Base-by-base conservation (phyloP, 23 tunicate genomes). In the Ciona savignyi region DNA sequence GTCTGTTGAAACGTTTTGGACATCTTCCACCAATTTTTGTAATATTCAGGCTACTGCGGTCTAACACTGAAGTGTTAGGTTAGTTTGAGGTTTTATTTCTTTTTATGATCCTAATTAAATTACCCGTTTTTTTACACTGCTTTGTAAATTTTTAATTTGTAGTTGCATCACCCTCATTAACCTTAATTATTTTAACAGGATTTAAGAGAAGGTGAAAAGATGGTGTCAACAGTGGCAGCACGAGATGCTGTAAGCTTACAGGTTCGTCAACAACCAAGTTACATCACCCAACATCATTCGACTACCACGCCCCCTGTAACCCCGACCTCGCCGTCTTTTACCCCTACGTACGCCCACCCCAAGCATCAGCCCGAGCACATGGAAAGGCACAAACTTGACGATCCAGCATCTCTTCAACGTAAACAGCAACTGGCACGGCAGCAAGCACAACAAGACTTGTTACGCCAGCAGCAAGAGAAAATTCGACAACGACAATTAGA, bases 271-370 rank as follows among this genome's bases (percentile, higher is more conserved):
- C 28, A 63, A 23, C 67, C 15, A 20, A 23, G 67, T 4, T 63
- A 63, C 67, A 60, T 33, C 60, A 65, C 35, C 35, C 60, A 29
- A 31, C 83, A 56, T 32, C 33, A 4, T 30, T 33, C 25, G 61
- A 34, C 29, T 22, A 27, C 49, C 34, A 30, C 2, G 74, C 35
- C 1, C 72, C 76, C 15, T 9, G 11, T 19, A 77, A 70, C 60
- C 60, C 77, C 67, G 21, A 19, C 31, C 34, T 66, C 33, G 77
- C 89, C 4, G 32, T 51, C 32, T 32, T 80, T 86, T 33, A 80
- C 84, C 35, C 81, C 93, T 29, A 77, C 80, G 32, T 73, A 80
- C 32, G 85, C 93, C 15, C 85, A 79, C 68, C 85, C 80, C 63
- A 78, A 73, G 83, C 81, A 78, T 62, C 93, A 80, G 32, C 80